phyloP scores from a whole-genome alignment of 2,113 vertebrate species.

The Pollimyrus isidori region DNA sequence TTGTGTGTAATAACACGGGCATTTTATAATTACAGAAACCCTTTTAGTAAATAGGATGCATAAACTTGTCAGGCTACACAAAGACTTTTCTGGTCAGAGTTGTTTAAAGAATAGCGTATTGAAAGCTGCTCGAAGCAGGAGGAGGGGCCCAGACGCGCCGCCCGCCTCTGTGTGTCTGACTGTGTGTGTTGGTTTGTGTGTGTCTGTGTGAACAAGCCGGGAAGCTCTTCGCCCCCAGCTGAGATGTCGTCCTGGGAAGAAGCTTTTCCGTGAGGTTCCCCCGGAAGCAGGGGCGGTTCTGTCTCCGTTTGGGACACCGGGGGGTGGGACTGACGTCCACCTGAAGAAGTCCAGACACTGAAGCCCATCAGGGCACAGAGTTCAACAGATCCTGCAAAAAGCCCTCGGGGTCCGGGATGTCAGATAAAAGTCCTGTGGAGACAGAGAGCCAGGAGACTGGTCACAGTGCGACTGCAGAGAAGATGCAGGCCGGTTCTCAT shows the following conservation, averaged over 20 bases:
- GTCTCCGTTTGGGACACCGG: slow-evolving; percentile 28
- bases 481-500: background rate
- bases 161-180: slow-evolving; percentile 15
- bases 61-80: slow-evolving; percentile 46
- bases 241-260: slow-evolving; percentile 36
- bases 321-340: too few relatives aligned
- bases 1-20: slow-evolving; percentile 16
- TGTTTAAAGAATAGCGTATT: slow-evolving; percentile 40
- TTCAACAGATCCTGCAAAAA: slow-evolving; percentile 92
- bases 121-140: slow-evolving; percentile 28
- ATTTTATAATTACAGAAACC: slow-evolving; percentile 46
- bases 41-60: slow-evolving; percentile 36
- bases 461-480: background rate
- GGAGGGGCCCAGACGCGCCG: slow-evolving; percentile 35
- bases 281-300: slow-evolving; percentile 5
- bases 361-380: slow-evolving; percentile 80
- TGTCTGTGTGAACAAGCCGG: slow-evolving; percentile 23
- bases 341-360: slow-evolving; percentile 31
- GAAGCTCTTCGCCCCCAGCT: background rate
- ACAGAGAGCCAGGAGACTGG: background rate
- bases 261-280: slow-evolving; percentile 30
- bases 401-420: slow-evolving; percentile 80
- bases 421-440: slow-evolving; percentile 78
- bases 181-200: slow-evolving; percentile 26
- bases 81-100: slow-evolving; percentile 41